Evolutionary conservation across 2,113 vertebrate species (phyloP).

Genomic region (Pipra filicauda): DNA sequence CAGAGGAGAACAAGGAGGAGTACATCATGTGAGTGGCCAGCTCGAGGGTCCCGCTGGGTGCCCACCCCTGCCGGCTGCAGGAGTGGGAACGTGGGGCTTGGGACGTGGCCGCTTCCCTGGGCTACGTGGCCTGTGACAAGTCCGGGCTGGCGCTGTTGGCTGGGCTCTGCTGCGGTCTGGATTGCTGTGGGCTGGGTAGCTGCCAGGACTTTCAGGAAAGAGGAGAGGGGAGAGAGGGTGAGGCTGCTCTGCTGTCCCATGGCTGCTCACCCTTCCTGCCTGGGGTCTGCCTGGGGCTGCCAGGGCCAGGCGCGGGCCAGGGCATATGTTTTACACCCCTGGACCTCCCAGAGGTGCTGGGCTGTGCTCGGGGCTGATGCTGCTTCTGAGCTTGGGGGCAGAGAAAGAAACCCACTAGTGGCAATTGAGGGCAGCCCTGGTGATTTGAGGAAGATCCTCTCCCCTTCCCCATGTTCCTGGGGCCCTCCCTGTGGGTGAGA

Average conservation of each 20-base stretch:
- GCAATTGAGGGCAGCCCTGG: neutral
- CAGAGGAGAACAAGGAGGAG: constrained; percentile 96
- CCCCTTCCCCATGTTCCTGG: rapidly evolving
- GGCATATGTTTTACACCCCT: neutral
- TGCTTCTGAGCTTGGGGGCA: neutral
- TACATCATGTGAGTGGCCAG: constrained; percentile 86
- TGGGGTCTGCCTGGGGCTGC: neutral
- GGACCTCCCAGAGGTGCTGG: rapidly evolving
- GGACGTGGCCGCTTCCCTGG: neutral
- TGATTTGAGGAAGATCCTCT: neutral
- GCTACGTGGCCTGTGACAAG: constrained; percentile 56
- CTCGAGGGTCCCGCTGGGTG: rapidly evolving
- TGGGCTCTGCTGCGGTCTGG: constrained; percentile 11
- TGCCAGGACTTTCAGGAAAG: constrained; percentile 58
- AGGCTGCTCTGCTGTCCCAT: neutral
- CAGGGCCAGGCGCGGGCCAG: neutral
- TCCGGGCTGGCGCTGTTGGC: neutral
- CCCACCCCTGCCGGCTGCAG: rapidly evolving
- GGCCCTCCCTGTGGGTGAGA: neutral
- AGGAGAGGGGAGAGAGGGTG: constrained; percentile 47
- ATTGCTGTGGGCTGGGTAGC: constrained; percentile 20
- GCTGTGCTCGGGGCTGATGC: neutral
- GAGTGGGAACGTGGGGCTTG: neutral
- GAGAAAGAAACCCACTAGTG: neutral
- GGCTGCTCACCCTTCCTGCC: neutral